Evolutionary conservation across 2,113 vertebrate species (phyloP).

Genomic region (Cygnus buccinator): DNA sequence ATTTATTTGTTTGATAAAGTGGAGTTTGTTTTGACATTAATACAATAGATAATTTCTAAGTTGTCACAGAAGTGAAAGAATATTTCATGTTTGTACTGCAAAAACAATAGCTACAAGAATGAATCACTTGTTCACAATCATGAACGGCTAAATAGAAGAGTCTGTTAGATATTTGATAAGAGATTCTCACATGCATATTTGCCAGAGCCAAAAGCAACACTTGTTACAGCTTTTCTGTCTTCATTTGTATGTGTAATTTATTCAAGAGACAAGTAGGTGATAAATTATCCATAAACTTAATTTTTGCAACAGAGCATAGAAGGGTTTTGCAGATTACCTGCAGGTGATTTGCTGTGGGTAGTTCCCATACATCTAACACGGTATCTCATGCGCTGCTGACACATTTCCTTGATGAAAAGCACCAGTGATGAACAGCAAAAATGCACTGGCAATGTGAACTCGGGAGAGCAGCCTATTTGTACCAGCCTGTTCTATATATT

Average conservation of each 20-base stretch:
- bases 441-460: accelerated
- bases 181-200: slow-evolving; percentile 42
- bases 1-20: not conserved
- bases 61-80: slow-evolving; percentile 30
- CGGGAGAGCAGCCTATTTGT: not conserved
- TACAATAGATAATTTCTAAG: slow-evolving; percentile 37
- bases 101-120: slow-evolving; percentile 54
- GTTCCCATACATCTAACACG: accelerated
- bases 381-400: not conserved
- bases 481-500: not conserved
- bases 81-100: slow-evolving; percentile 43
- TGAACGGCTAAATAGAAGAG: slow-evolving; percentile 52
- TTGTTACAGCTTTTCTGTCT: slow-evolving; percentile 20
- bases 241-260: slow-evolving; percentile 58
- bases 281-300: slow-evolving; percentile 45
- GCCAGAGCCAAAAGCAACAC: slow-evolving; percentile 55
- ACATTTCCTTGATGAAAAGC: not conserved
- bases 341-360: not conserved
- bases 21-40: slow-evolving; percentile 35
- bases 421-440: not conserved
- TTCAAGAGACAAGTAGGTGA: slow-evolving; percentile 53
- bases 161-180: slow-evolving; percentile 52
- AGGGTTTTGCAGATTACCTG: not conserved
- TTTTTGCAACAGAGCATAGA: not conserved
- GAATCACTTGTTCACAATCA: slow-evolving; percentile 46